Conservation (phyloP, 2,888 invertebrate species). For the Marronus borbonicus region DNA sequence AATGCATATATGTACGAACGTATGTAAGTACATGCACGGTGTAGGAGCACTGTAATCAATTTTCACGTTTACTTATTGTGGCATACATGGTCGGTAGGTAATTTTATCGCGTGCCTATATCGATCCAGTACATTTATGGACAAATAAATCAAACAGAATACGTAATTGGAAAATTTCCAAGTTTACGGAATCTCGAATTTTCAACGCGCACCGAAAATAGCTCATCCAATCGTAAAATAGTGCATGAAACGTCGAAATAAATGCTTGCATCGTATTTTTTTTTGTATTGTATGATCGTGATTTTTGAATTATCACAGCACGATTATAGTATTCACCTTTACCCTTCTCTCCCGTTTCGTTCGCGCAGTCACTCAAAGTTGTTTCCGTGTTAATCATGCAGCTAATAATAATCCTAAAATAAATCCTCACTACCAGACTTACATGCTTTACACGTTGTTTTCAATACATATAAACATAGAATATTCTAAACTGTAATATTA, state of each 20-base stretch:
- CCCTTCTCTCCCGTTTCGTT: background rate
- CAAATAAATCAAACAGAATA: conserved; percentile 28
- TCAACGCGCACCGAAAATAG: conserved; percentile 21
- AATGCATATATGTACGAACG: no score
- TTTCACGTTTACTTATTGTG: background rate
- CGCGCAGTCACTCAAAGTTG: no score
- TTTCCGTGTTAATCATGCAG: no score
- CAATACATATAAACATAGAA: no score
- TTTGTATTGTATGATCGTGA: conserved; percentile 4
- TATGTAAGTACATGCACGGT: no score
- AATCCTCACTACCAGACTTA: no score
- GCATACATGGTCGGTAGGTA: background rate
- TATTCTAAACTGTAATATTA: no score
- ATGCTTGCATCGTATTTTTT: conserved; percentile 14
- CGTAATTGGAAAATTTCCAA: conserved; percentile 42
- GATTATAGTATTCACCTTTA: background rate
- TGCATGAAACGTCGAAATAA: conserved; percentile 23
- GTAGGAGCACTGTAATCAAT: background rate
- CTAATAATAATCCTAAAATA: no score
- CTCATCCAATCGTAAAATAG: conserved; percentile 7
- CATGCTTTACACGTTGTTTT: no score
- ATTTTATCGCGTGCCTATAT: conserved; percentile 6
- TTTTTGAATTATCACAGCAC: background rate
- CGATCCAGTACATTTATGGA: conserved; percentile 37
- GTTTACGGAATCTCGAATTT: conserved; percentile 41